A percentile compares a stretch with the other conserved stretches of the same genome.
Evolutionary conservation across 2,797 vertebrate genomes (phyloP).

Genomic region (Scyliorhinus canicula): DNA sequence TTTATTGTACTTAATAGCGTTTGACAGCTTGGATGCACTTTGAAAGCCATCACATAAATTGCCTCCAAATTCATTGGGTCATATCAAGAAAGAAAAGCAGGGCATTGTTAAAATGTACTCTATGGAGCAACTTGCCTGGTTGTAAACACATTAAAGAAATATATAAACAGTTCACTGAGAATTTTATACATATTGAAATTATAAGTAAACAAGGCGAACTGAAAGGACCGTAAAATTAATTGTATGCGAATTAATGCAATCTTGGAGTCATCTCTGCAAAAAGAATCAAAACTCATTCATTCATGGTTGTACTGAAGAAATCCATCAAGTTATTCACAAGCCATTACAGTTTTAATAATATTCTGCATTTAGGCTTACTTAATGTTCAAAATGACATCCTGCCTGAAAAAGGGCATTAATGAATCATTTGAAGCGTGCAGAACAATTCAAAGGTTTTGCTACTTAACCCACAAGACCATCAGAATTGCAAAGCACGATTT

Average conservation of each 20-base stretch:
- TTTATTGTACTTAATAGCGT: conserved; percentile 36
- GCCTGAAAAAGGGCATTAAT: conserved; percentile 28
- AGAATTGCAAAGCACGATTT: not conserved
- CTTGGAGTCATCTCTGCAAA: not conserved
- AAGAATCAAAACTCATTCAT: conserved; percentile 30
- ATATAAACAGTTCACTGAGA: conserved; percentile 15
- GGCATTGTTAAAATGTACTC: conserved; percentile 22
- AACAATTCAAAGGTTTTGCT: conserved; percentile 12
- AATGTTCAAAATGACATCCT: conserved; percentile 33
- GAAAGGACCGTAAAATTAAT: conserved; percentile 23
- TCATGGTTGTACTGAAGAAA: not conserved
- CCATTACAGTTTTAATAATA: conserved; percentile 36
- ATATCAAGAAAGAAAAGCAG: conserved; percentile 25
- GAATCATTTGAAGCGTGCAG: conserved; percentile 26
- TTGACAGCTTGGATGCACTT: conserved; percentile 17
- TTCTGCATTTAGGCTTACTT: conserved; percentile 27
- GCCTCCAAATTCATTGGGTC: conserved; percentile 32
- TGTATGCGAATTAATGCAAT: conserved; percentile 13
- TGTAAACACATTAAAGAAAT: not conserved
- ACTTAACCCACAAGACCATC: not conserved
- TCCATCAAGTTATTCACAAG: conserved; percentile 34
- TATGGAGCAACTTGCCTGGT: not conserved
- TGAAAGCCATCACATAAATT: conserved; percentile 35
- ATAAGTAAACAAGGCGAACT: not conserved
- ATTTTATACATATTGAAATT: conserved; percentile 18